Base-by-base conservation (phyloP, 2,797 vertebrate genomes). In the Argyrosomus regius region DNA sequence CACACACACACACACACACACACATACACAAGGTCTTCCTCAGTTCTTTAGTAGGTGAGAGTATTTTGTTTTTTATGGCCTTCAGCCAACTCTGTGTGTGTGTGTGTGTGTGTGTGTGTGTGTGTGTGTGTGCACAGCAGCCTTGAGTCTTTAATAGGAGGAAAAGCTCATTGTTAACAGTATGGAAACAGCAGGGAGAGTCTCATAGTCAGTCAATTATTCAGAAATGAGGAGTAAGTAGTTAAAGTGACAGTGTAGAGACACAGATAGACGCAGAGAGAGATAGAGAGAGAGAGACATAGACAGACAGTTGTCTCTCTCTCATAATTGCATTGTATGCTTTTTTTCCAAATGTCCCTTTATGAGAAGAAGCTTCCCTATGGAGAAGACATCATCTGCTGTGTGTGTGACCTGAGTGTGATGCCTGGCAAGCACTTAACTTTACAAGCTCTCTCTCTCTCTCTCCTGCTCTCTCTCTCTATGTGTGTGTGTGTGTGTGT, bases 141-240 rank as follows among this genome's bases (percentile, higher is more conserved):
- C 81, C 78, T 81, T 86, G 79, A 84, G 58, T 14, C 20, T 80
- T 79, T 61, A 86, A 85, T 62, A 60, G 76, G 56, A 87, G 89
- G 92, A 87, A 91, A 58, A 75, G 68, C 76, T 78, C 76, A 83
- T 84, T 90, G 88, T 92, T 87, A 18, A 83, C 43, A 9, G 24
- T 3, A 31, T 84, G 80, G 75, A 87, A 83, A 80, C 73, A 52
- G 71, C 48, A 72, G 61, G 50, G 50, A 24, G 72, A 81, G 60
- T 41, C 74, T 78, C 39, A 13, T 3, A 75, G 43, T 79, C 48
- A 57, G 67, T 74, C 66, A 61, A 31, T 78, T 78, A 69, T 24
- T 53, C 56, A 56, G 63, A 77, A 64, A 62, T 43, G 16, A 81
- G 69, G 43, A 72, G 20, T 49, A 11, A 68, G 57, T 58, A 46